Evolutionary conservation across 2,797 vertebrate genomes (phyloP), one percentile per base, ranked within the genome.

Genomic region (Cetoscarus ocellatus): DNA sequence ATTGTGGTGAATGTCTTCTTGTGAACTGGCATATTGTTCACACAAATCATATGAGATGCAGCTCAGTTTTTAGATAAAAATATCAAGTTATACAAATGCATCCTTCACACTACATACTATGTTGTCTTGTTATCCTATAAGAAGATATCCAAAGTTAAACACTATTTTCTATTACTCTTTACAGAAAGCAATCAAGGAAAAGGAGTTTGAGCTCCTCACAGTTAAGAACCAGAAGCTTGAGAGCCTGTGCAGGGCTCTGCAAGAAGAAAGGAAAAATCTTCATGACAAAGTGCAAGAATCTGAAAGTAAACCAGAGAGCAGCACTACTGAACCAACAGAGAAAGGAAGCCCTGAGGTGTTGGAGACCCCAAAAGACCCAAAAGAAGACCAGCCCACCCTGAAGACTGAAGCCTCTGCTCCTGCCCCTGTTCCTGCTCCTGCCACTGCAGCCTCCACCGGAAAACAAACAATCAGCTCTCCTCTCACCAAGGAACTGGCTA

Each of bases 161-260:
- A 18, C 12, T 17, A 10, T 47, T 4, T 10, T 48, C 5, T 7
- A 5, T 3, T 0, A 75, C 77, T 11, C 53, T 50, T 67, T 67
- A 54, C 91, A 99, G 98, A 99, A 96, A 97, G 87, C 96, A 0
- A 76, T 99, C 84, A 96, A 96, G 84, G 95, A 98, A 48, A 99
- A 99, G 84, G 98, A 99, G 89, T 95, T 98, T 1, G 98, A 99
- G 55, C 96, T 98, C 67, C 92, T 97, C 1, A 64, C 92, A 54
- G 67, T 95, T 82, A 99, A 99, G 94, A 99, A 96, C 69, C 95
- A 97, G 88, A 97, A 97, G 81, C 88, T 99, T 52, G 98, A 99
- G 92, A 99, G 96, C 50, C 96, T 99, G 47, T 99, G 98, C 75
- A 93, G 98, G 62, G 98, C 97, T 55, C 89, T 99, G 86, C 98